Conservation (phyloP, 2,888 invertebrate genomes). For the Epicampocera succincta region DNA sequence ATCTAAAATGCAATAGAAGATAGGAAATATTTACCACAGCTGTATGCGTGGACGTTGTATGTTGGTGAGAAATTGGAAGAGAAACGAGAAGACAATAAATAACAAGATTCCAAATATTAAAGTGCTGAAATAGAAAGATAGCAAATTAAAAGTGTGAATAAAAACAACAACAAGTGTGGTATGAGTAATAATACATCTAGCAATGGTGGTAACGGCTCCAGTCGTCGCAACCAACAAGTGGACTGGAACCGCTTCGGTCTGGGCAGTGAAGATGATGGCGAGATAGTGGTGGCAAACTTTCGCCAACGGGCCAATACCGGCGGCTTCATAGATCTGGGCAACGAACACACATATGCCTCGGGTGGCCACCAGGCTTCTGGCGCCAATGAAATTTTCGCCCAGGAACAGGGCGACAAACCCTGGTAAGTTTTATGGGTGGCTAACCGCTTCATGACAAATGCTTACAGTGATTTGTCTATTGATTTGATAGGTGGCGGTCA, state of each 20-base stretch:
- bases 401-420: conserved; percentile 88
- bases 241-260: conserved; percentile 76
- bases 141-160: conserved; percentile 37
- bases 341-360: conserved; percentile 88
- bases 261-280: conserved; percentile 80
- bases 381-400: conserved; percentile 94
- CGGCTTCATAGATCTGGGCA: conserved; percentile 89
- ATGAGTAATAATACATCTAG: conserved; percentile 66
- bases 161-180: conserved; percentile 24
- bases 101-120: conserved; percentile 5
- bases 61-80: conserved; percentile 39
- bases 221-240: conserved; percentile 67
- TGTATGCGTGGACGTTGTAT: conserved; percentile 68
- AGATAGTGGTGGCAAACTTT: conserved; percentile 81
- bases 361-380: conserved; percentile 93
- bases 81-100: conserved; percentile 5
- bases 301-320: conserved; percentile 84
- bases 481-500: conserved; percentile 93
- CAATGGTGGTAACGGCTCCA: conserved; percentile 52
- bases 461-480: conserved; percentile 41
- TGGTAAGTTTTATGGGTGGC: conserved; percentile 75
- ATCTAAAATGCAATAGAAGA: conserved; percentile 44
- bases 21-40: conserved; percentile 42
- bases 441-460: neutral
- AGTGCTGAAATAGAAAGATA: conserved; percentile 21